A percentile compares a stretch with the other conserved stretches of the same genome.
Evolutionary conservation across 2,888 invertebrate species (phyloP).

Genomic region (Microplitis manilae): DNA sequence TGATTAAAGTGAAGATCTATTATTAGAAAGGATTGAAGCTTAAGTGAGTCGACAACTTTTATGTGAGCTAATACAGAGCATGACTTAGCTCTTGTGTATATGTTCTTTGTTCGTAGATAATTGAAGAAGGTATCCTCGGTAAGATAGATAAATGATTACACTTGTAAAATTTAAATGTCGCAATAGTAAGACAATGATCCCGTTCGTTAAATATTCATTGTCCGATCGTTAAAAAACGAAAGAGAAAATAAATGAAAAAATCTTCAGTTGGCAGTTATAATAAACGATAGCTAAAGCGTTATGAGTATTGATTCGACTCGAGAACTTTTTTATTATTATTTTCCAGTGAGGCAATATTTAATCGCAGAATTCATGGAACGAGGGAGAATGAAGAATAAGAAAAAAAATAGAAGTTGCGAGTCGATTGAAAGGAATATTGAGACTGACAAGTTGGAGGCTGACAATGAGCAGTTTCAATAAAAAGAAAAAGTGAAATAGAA

Average conservation of each 20-base stretch:
- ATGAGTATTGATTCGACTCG: constrained; percentile 24
- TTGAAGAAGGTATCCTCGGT: constrained; percentile 19
- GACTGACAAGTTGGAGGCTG: constrained; percentile 24
- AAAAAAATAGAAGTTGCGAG: constrained; percentile 19
- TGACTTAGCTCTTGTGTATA: background rate
- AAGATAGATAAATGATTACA: constrained; percentile 31
- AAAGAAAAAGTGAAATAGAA: constrained; percentile 33
- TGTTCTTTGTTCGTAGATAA: constrained; percentile 12
- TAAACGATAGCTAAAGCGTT: background rate
- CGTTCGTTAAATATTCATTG: constrained; percentile 12
- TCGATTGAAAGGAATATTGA: constrained; percentile 38
- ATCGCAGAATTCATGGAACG: background rate
- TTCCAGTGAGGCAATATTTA: constrained; percentile 11
- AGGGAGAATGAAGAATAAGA: constrained; percentile 8
- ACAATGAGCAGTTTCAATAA: constrained; percentile 38
- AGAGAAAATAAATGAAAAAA: constrained; percentile 1
- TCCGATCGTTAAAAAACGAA: background rate
- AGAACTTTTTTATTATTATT: background rate
- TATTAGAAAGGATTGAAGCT: constrained; percentile 14
- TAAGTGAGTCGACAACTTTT: background rate
- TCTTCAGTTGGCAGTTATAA: constrained; percentile 9
- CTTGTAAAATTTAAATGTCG: constrained; percentile 11
- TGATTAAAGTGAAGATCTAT: constrained; percentile 10
- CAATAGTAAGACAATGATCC: background rate
- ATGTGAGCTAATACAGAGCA: background rate